These are phyloP conservation scores for Villa cingulata DNA, from an alignment of 2,888 invertebrate species.

Conservation along the genomic window DNA sequence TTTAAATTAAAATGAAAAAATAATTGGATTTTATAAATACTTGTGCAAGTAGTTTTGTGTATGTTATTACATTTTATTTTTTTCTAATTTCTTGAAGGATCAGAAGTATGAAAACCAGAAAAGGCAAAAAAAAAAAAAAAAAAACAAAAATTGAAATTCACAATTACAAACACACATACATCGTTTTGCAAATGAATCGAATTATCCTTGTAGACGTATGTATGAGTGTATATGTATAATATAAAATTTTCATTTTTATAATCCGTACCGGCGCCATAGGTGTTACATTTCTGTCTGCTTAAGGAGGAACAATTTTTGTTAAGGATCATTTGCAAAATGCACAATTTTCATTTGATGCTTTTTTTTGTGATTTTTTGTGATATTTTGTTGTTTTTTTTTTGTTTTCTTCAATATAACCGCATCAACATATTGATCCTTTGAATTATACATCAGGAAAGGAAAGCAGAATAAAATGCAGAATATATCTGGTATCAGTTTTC, in stretches of 20 bases:
- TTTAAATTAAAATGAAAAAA: slow-evolving; percentile 11
- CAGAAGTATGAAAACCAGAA: too few relatives aligned
- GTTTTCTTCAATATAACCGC: neutral
- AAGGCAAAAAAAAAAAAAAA: too few relatives aligned
- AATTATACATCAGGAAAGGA: too few relatives aligned
- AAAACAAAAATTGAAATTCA: too few relatives aligned
- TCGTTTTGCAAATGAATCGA: neutral
- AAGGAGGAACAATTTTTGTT: slow-evolving; percentile 11
- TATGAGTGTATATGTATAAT: too few relatives aligned
- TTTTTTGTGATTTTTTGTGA: too few relatives aligned
- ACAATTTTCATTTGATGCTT: neutral
- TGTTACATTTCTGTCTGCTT: slow-evolving; percentile 13
- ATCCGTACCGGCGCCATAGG: slow-evolving; percentile 12
- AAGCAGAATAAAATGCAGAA: too few relatives aligned
- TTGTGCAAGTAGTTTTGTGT: too few relatives aligned
- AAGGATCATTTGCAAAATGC: slow-evolving; percentile 14
- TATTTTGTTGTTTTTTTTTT: neutral
- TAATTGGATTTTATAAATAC: neutral
- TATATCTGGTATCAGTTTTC: neutral
- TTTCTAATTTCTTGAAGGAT: too few relatives aligned
- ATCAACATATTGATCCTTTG: neutral
- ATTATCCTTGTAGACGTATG: too few relatives aligned
- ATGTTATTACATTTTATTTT: too few relatives aligned
- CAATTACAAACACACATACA: too few relatives aligned
- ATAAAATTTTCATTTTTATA: neutral